phyloP scores from a whole-genome alignment of 2,113 vertebrate species.

The Heliornis fulica region DNA sequence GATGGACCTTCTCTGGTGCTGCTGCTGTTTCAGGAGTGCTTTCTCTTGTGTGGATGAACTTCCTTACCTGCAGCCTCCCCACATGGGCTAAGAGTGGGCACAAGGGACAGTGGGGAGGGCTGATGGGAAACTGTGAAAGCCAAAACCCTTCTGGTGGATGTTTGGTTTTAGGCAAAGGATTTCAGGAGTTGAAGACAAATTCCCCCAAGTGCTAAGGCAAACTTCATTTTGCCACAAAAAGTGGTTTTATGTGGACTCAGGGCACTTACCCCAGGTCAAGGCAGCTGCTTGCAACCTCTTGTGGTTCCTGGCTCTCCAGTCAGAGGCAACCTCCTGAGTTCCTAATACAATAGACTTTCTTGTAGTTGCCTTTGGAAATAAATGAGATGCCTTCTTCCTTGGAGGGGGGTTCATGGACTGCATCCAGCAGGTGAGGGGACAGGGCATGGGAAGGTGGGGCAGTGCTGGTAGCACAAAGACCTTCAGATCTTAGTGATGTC shows the following conservation, averaged over 20 bases:
- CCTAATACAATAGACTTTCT: background rate
- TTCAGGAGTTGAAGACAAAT: background rate
- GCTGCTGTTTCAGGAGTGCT: background rate
- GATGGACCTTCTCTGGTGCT: accelerated
- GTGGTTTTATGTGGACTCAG: background rate
- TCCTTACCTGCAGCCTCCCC: background rate
- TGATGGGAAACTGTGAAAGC: background rate
- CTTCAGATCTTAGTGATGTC: background rate
- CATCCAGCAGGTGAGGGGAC: background rate
- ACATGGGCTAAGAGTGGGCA: no score
- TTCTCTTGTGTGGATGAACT: background rate
- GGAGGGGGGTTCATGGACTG: background rate
- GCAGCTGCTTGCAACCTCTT: background rate
- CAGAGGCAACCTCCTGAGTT: background rate
- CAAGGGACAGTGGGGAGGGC: background rate
- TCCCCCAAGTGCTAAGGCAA: background rate
- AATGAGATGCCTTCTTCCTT: background rate
- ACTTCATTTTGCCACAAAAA: background rate
- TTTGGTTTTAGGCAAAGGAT: background rate
- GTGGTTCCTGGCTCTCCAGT: background rate
- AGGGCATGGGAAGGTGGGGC: background rate
- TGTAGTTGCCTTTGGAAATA: background rate
- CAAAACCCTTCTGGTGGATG: background rate
- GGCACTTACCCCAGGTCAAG: background rate
- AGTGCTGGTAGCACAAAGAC: background rate